A percentile compares a stretch with the other conserved stretches of the same genome.
Evolutionary conservation across 2,113 vertebrate species (phyloP).

Genomic region (Pachypanchax playfairii): DNA sequence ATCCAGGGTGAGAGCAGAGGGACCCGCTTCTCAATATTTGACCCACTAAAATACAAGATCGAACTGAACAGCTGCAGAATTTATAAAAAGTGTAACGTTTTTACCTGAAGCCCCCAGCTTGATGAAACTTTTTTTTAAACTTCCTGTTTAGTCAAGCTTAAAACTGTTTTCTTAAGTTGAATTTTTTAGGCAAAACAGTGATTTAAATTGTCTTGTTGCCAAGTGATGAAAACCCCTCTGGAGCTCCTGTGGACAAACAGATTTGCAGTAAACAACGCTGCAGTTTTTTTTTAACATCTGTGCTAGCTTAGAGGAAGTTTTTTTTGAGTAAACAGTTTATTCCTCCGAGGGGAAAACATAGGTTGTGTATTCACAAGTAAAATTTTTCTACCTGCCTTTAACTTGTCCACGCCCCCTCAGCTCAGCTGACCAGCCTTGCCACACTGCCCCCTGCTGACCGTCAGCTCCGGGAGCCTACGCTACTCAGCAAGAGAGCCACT

Average conservation of each 20-base stretch:
- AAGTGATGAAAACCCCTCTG: background rate
- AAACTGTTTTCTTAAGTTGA: background rate
- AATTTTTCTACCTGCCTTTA: background rate
- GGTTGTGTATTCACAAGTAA: conserved; percentile 4
- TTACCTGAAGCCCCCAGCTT: background rate
- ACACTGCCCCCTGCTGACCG: conserved; percentile 92
- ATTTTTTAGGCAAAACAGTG: background rate
- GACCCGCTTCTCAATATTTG: background rate
- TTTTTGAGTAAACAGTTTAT: conserved; percentile 21
- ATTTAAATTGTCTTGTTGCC: background rate
- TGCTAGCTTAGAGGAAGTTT: background rate
- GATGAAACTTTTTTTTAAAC: too few relatives aligned
- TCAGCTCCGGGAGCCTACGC: conserved; percentile 82
- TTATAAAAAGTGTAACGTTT: background rate
- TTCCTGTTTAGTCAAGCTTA: too few relatives aligned
- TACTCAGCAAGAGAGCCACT: conserved; percentile 84
- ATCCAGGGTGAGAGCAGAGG: conserved; percentile 79
- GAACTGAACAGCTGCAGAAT: background rate
- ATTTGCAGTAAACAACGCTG: background rate
- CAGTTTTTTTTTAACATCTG: background rate
- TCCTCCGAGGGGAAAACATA: background rate
- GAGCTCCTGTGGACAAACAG: conserved; percentile 1
- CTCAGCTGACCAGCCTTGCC: conserved; percentile 90
- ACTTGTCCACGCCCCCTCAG: conserved; percentile 64
- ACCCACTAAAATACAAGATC: background rate